Evolutionary conservation across 1,140 invertebrate species (phyloP).

Genomic region (Oryctes rhinoceros): DNA sequence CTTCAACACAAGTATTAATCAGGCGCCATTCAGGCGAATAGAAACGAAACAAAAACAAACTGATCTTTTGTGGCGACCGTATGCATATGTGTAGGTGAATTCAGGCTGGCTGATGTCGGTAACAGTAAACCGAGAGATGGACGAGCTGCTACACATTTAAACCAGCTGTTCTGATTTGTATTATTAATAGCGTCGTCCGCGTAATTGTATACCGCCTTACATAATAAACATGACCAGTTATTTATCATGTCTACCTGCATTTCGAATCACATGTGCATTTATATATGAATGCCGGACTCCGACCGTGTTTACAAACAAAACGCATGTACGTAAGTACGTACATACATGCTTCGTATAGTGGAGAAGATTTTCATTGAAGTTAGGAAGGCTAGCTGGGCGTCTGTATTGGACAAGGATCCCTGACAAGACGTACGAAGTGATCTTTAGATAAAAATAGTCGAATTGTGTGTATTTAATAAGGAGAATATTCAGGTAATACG

Average conservation of each 20-base stretch:
- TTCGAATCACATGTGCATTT: slow-evolving; percentile 1
- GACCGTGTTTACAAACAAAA: slow-evolving; percentile 23
- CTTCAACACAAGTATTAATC: not conserved
- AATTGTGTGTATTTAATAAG: no score
- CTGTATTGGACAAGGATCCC: no score
- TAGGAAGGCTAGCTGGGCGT: no score
- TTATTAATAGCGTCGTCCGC: slow-evolving; percentile 32
- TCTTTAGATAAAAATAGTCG: no score
- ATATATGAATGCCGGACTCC: not conserved
- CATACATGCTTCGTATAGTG: not conserved
- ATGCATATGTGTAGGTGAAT: not conserved
- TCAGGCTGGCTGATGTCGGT: not conserved
- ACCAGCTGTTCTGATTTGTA: slow-evolving; percentile 33
- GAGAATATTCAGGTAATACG: no score
- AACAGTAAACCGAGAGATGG: not conserved
- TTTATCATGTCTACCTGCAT: slow-evolving; percentile 26
- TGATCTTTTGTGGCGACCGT: not conserved
- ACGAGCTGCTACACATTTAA: slow-evolving; percentile 8
- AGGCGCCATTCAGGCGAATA: not conserved
- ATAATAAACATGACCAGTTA: slow-evolving; percentile 32
- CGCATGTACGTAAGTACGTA: not conserved
- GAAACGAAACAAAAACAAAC: not conserved
- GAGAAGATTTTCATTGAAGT: no score
- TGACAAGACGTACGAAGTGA: no score
- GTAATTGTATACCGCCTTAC: slow-evolving; percentile 23